phyloP scores from a whole-genome alignment of 2,888 invertebrate species.

The Caenorhabditis sinica region DNA sequence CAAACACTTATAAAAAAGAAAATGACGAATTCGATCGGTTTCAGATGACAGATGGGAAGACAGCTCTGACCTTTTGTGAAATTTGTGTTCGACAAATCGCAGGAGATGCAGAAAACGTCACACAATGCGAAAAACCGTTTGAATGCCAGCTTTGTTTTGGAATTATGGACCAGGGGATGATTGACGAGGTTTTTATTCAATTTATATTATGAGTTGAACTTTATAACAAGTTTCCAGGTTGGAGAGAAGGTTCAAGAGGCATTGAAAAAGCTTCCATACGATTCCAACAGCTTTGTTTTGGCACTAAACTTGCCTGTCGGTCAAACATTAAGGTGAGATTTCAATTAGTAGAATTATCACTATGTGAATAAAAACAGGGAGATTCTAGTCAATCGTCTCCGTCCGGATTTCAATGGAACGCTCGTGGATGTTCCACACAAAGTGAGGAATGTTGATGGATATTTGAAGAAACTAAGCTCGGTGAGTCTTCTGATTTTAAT shows the following conservation, averaged over 20 bases:
- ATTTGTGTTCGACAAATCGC: conserved; percentile 70
- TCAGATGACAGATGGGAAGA: conserved; percentile 28
- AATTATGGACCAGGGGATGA: conserved; percentile 72
- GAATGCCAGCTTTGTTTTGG: conserved; percentile 76
- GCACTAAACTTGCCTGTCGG: conserved; percentile 80
- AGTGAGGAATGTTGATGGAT: conserved; percentile 75
- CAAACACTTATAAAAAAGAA: no score
- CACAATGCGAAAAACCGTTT: conserved; percentile 45
- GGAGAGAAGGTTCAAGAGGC: conserved; percentile 67
- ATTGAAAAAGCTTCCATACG: conserved; percentile 76
- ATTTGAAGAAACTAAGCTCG: conserved; percentile 62
- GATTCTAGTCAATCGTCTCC: conserved; percentile 55
- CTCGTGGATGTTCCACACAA: conserved; percentile 75
- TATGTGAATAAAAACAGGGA: conserved; percentile 43
- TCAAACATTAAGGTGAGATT: conserved; percentile 74
- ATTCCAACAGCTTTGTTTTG: conserved; percentile 79
- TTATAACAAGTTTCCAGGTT: conserved; percentile 66
- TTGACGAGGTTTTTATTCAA: conserved; percentile 64
- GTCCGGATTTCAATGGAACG: conserved; percentile 75
- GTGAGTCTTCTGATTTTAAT: conserved; percentile 22
- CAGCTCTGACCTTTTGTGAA: conserved; percentile 53
- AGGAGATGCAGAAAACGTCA: conserved; percentile 62
- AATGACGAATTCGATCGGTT: no score
- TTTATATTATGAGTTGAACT: no score
- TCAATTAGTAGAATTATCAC: conserved; percentile 36